Evolutionary conservation across 2,113 vertebrate genomes (phyloP), one percentile per base, ranked within the genome.

Genomic region (Rousettus leschenaultii): DNA sequence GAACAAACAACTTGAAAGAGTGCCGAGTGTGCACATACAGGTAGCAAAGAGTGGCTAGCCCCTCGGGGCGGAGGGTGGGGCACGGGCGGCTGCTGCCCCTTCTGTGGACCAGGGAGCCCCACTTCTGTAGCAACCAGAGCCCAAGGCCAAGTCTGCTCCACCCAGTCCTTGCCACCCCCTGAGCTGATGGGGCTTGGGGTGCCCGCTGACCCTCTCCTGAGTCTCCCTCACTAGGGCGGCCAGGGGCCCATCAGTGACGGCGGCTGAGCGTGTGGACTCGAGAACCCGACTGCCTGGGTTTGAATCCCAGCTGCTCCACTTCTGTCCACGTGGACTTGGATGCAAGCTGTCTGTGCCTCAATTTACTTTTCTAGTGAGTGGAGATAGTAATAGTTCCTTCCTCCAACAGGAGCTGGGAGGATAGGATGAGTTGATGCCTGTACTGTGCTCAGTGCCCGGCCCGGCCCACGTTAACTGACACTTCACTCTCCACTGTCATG

Each of bases 381-480:
- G 33, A 30, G 30, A 16, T 28, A 3, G 8, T 4, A 6, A 28
- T 9, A 8, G 14, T 21, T 10, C 14, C 51, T 1, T 0, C 18
- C 57, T 15, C 57, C n/a, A 9, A 3, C 18, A 59, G 65, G 59
- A 0, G n/a, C 51, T 3, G 43, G 40, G 38, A 59, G 74, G n/a
- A 6, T 28, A 19, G 5, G 2, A 1, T 70, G 75, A 66, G 66
- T 24, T 0, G 12, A 11, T 2, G 5, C 28, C 40, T 33, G 57
- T 2, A 45, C 4, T 2, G 13, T 9, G 40, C 15, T 24, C 0
- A 19, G 73, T 5, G 0, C 38, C 65, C 26, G 0, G 4, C 33
- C 38, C 1, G 65, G 16, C 40, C 21, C 16, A 0, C 0, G 0
- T 0, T 4, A 0, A 12, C 30, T 12, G 19, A 8, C 33, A 1